These are phyloP conservation scores for Thalpophila matura DNA, from an alignment of 2,888 invertebrate genomes.

Conservation along the genomic window DNA sequence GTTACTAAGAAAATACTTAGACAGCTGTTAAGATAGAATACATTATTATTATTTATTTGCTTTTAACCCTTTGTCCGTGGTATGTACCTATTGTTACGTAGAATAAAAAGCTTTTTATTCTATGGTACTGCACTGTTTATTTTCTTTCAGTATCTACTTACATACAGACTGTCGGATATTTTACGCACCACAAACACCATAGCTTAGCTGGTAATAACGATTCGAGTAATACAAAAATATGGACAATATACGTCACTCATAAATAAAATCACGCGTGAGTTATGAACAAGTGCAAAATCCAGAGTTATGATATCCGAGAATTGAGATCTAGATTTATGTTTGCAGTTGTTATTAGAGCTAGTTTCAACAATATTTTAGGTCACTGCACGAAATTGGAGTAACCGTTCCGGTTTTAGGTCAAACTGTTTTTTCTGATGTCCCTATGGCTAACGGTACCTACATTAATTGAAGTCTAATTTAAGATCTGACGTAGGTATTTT, in stretches of 20 bases:
- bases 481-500: too few relatives aligned
- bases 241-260: conserved; percentile 53
- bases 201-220: conserved; percentile 36
- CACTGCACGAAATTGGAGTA: neutral
- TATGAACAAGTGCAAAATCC: conserved; percentile 49
- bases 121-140: neutral
- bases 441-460: too few relatives aligned
- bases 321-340: conserved; percentile 54
- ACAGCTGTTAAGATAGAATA: too few relatives aligned
- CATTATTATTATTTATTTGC: too few relatives aligned
- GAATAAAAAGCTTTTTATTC: too few relatives aligned
- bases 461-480: too few relatives aligned
- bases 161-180: neutral
- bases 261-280: conserved; percentile 54
- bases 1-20: neutral
- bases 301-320: conserved; percentile 50
- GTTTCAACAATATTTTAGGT: conserved; percentile 8
- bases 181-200: neutral
- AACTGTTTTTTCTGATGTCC: too few relatives aligned
- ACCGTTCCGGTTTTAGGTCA: too few relatives aligned
- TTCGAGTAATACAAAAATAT: conserved; percentile 51
- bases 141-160: neutral
- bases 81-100: conserved; percentile 5
- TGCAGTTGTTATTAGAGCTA: conserved; percentile 31
- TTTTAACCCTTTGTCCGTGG: neutral